Evolutionary conservation across 2,797 vertebrate species (phyloP).

Genomic region (Chloroceryle inda): DNA sequence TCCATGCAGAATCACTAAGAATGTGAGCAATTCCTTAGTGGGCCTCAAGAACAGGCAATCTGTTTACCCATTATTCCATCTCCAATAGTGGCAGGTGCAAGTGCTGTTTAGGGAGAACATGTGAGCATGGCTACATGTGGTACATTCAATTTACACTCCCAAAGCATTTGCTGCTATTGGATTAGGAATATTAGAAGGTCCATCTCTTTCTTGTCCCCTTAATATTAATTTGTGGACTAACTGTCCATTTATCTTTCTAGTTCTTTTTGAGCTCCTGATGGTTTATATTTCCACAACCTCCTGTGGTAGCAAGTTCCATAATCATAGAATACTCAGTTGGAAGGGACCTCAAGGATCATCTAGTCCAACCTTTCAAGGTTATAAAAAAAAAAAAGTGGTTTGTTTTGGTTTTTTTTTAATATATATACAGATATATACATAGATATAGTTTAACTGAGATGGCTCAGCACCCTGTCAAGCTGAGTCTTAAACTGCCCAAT

Average conservation of each 20-base stretch:
- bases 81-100: background rate
- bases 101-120: background rate
- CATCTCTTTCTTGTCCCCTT: background rate
- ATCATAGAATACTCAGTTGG: background rate
- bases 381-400: no score
- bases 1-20: background rate
- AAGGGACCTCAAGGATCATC: no score
- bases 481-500: no score
- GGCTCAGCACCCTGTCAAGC: no score
- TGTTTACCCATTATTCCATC: background rate
- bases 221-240: background rate
- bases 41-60: background rate
- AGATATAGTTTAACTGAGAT: no score
- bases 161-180: background rate
- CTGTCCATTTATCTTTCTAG: background rate
- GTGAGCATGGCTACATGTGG: background rate
- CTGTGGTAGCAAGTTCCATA: background rate
- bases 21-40: background rate
- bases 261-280: background rate
- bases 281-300: background rate
- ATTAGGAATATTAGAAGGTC: background rate
- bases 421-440: no score
- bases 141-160: background rate
- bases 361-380: no score
- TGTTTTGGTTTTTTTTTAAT: no score